phyloP scores from a whole-genome alignment of 2,113 vertebrate species.

The Myiopsitta monachus region DNA sequence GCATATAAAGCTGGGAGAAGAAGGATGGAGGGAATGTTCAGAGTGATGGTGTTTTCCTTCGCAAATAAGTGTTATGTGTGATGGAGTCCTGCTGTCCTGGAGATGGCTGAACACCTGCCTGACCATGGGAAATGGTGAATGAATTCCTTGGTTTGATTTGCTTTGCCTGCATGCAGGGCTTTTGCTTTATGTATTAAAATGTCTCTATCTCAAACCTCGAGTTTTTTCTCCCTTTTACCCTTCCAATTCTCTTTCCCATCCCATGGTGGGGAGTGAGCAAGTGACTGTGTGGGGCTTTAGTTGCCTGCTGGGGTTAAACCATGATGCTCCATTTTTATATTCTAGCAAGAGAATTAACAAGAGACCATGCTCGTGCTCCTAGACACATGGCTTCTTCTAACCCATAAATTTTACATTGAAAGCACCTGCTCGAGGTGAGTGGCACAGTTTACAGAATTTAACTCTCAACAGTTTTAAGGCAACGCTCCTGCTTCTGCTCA shows the following conservation, averaged over 20 bases:
- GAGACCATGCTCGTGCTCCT: neutral
- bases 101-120: neutral
- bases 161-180: neutral
- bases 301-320: neutral
- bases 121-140: neutral
- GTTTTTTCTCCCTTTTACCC: neutral
- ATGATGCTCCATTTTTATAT: neutral
- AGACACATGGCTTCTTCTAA: neutral
- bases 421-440: neutral
- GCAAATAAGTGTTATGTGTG: neutral
- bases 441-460: neutral
- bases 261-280: neutral
- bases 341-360: neutral
- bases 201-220: neutral
- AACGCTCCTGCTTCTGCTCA: neutral
- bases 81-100: neutral
- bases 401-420: neutral
- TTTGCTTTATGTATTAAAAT: neutral
- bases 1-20: neutral
- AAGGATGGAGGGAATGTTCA: neutral
- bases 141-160: neutral
- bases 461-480: neutral
- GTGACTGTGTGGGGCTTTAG: neutral
- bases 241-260: neutral
- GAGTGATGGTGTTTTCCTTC: neutral